Evolutionary conservation across 1,140 invertebrate species (phyloP), one percentile per base, ranked within the genome.

Genomic region (Apis florea): DNA sequence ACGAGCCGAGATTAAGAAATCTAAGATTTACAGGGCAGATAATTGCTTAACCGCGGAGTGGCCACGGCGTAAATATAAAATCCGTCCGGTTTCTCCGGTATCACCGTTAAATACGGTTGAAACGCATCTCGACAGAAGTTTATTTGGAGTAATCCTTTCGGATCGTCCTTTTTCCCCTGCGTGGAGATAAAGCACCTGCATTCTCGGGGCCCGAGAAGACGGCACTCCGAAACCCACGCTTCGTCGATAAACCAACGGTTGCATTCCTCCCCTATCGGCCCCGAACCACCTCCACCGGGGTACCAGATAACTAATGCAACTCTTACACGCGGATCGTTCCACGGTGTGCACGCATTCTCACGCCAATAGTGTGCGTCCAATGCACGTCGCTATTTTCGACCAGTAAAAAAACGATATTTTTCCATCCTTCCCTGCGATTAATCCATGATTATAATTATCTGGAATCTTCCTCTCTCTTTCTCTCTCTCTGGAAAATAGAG

Each of bases 231-330:
- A 88, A 85, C 87, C 90, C 89, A 85, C 90, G 87, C 90, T 90
- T 91, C 89, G 87, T 89, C 86, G 90, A 92, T 92, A 91, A 91
- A 92, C 81, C 89, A 88, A 89, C 86, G 86, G 86, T 89, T 86
- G 90, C 91, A 92, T 92, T 92, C 92, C 90, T 89, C 80, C 87
- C 83, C 86, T 92, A 92, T 92, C 90, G 80, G 40, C 79, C 78
- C 82, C 87, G 83, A 86, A 85, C 81, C 81, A 83, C 79, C 86
- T 86, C 58, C 69, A 56, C 74, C 78, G 54, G 15, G 69, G 66
- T 53, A 40, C 61, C 47, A 88, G 86, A 88, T 88, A 88, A 88
- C 86, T 88, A 88, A 88, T 88, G 86, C 85, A 87, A 84, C 86
- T 85, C 86, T 82, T 84, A 84, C 83, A 72, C 82, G 70, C 56